Evolutionary conservation across 1,140 invertebrate species (phyloP).

Genomic region (Hyles euphorbiae): DNA sequence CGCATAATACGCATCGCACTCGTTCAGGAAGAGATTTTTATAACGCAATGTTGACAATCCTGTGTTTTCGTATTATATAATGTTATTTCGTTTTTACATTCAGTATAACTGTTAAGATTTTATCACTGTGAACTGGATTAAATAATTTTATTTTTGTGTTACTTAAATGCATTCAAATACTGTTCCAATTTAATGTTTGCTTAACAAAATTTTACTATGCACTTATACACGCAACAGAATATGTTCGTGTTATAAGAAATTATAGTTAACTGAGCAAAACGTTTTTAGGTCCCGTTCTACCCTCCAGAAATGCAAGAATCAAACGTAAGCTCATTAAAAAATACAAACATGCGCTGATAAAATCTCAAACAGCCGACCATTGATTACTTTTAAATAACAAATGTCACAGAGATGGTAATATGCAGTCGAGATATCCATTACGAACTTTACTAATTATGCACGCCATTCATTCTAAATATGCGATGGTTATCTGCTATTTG

Average conservation of each 20-base stretch:
- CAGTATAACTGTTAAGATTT: conserved; percentile 1
- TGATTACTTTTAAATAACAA: too few relatives aligned
- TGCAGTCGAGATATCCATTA: too few relatives aligned
- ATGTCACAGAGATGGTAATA: too few relatives aligned
- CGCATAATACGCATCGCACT: conserved; percentile 5
- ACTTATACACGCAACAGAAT: too few relatives aligned
- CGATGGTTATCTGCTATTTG: conserved; percentile 5
- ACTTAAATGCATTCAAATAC: conserved; percentile 5
- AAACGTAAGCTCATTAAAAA: too few relatives aligned
- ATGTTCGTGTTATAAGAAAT: too few relatives aligned
- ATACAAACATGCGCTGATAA: too few relatives aligned
- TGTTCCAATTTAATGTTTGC: background rate
- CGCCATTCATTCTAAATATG: conserved; percentile 9
- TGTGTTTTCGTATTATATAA: conserved; percentile 13
- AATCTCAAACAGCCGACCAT: too few relatives aligned
- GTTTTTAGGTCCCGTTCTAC: too few relatives aligned
- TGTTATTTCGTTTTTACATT: conserved; percentile 3
- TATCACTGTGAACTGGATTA: background rate
- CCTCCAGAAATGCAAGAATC: too few relatives aligned
- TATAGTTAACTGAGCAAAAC: too few relatives aligned
- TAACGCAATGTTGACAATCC: conserved; percentile 8
- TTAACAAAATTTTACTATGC: background rate
- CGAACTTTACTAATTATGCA: too few relatives aligned
- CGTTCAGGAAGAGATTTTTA: conserved; percentile 5
- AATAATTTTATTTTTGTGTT: conserved; percentile 5